These are phyloP conservation scores for Falco concolor DNA, from an alignment of 2,797 vertebrate genomes.

Conservation along the genomic window DNA sequence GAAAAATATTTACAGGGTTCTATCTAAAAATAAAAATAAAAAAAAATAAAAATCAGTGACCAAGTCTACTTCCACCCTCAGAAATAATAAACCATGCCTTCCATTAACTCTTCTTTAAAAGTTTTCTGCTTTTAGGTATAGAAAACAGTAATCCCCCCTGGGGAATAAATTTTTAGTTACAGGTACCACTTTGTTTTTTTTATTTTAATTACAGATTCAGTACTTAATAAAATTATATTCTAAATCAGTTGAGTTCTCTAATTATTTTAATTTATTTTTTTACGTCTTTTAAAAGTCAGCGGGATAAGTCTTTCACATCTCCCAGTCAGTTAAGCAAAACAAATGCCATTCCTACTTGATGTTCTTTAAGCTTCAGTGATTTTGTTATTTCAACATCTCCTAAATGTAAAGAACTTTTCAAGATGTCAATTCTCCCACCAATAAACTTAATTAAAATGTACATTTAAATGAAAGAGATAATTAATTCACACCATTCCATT, in stretches of 20 bases:
- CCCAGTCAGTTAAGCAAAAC: conserved; percentile 25
- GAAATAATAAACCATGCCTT: not conserved
- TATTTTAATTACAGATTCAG: not conserved
- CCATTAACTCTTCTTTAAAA: not conserved
- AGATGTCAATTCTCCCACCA: conserved; percentile 51
- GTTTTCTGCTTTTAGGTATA: not conserved
- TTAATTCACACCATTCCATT: conserved; percentile 63
- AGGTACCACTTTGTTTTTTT: not conserved
- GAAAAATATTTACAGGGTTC: conserved; percentile 4
- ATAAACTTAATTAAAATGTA: conserved; percentile 64
- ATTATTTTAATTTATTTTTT: not conserved
- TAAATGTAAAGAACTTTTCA: conserved; percentile 35
- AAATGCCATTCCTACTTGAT: conserved; percentile 23
- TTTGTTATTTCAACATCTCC: conserved; percentile 47
- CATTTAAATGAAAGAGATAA: conserved; percentile 66
- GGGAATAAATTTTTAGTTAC: not conserved
- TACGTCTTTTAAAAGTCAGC: not conserved
- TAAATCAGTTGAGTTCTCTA: not conserved
- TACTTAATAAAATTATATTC: not conserved
- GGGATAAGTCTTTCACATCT: not conserved
- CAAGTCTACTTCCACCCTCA: not conserved
- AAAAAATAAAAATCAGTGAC: not conserved
- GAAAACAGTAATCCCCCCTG: not conserved
- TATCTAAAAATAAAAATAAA: conserved; percentile 34
- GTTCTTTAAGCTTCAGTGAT: conserved; percentile 15